These are phyloP conservation scores for Rhea pennata DNA, from an alignment of 2,113 vertebrate species.

Conservation along the genomic window DNA sequence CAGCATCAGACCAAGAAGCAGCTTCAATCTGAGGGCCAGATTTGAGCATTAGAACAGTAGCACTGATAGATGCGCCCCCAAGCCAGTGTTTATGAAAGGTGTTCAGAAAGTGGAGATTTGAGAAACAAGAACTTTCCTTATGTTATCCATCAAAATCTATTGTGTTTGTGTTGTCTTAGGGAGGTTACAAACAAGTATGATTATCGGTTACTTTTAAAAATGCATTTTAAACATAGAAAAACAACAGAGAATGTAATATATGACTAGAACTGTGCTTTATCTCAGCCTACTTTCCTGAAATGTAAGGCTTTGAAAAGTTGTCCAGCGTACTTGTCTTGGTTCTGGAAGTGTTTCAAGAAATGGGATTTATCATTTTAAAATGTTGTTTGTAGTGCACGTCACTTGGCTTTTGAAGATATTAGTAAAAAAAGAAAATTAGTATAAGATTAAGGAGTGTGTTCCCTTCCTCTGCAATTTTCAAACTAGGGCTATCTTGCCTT, in stretches of 20 bases:
- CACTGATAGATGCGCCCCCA: neutral
- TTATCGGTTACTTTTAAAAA: neutral
- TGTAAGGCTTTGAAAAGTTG: neutral
- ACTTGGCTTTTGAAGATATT: neutral
- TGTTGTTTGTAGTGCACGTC: neutral
- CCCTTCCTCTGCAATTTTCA: neutral
- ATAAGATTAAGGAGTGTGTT: neutral
- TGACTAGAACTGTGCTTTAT: neutral
- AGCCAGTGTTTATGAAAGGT: no score
- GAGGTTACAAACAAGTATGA: neutral
- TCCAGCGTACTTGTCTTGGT: neutral
- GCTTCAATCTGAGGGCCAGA: rapidly evolving
- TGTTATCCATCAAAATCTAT: neutral
- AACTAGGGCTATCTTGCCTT: neutral
- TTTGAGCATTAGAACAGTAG: neutral
- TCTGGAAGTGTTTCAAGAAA: neutral
- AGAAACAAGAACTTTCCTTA: neutral
- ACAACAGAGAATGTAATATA: neutral
- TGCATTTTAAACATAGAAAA: neutral
- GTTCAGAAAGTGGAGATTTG: neutral
- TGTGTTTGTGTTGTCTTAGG: neutral
- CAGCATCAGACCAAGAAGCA: neutral
- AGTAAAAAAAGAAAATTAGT: neutral
- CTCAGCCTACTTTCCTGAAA: rapidly evolving
- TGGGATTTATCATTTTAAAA: neutral